phyloP scores from a whole-genome alignment of 2,797 vertebrate species.

The Artibeus lituratus region DNA sequence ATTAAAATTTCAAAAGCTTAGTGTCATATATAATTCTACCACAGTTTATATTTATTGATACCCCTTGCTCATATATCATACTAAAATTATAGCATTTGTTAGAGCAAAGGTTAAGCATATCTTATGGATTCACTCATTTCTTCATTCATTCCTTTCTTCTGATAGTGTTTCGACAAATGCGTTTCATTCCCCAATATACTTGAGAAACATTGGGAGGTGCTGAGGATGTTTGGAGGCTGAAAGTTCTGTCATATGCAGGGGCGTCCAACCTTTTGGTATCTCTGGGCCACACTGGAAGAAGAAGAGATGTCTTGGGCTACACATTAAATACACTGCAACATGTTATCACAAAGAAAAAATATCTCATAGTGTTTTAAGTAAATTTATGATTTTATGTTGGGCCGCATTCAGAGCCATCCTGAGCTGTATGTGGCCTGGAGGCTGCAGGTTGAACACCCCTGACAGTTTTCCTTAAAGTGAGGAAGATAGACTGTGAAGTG shows the following conservation, averaged over 20 bases:
- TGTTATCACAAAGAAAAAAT: too few relatives aligned
- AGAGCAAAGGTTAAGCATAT: background rate
- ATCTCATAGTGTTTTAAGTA: too few relatives aligned
- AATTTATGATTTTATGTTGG: too few relatives aligned
- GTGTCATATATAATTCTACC: background rate
- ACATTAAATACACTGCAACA: too few relatives aligned
- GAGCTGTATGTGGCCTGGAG: too few relatives aligned
- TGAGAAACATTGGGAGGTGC: background rate
- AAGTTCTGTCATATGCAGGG: background rate
- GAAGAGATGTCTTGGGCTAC: too few relatives aligned
- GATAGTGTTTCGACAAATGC: background rate
- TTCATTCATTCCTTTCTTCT: background rate
- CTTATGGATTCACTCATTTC: background rate
- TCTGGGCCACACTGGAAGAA: too few relatives aligned
- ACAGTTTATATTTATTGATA: background rate
- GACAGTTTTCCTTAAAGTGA: too few relatives aligned
- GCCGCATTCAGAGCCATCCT: too few relatives aligned
- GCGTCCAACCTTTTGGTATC: too few relatives aligned
- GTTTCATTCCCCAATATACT: background rate
- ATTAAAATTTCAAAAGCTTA: background rate
- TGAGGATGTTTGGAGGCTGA: background rate
- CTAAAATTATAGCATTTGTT: background rate
- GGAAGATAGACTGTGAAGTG: too few relatives aligned
- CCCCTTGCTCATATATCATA: background rate
- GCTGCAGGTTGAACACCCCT: too few relatives aligned